Evolutionary conservation across 2,797 vertebrate genomes (phyloP).

Genomic region (Arnoldichthys spilopterus): DNA sequence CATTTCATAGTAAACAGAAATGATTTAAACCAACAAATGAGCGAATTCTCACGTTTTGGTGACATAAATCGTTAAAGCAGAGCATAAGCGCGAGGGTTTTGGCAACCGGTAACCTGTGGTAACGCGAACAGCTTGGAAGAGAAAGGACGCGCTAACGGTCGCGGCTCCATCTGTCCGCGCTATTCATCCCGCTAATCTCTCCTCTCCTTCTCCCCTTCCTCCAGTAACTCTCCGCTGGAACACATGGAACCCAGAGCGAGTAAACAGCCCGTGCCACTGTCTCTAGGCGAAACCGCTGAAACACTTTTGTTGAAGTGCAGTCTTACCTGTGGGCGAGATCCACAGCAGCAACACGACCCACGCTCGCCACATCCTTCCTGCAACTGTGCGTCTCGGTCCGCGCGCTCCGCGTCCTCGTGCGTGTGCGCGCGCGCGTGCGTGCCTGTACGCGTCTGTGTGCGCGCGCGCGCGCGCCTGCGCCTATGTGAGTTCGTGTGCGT

Average conservation of each 20-base stretch:
- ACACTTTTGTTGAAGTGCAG: neutral
- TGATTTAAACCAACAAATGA: too few relatives aligned
- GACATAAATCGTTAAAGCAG: too few relatives aligned
- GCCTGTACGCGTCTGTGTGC: slow-evolving; percentile 22
- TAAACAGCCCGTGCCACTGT: neutral
- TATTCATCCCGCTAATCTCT: slow-evolving; percentile 8
- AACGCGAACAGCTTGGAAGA: slow-evolving; percentile 5
- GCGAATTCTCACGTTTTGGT: too few relatives aligned
- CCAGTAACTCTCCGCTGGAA: too few relatives aligned
- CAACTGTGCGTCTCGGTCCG: slow-evolving; percentile 38
- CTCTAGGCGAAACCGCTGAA: too few relatives aligned
- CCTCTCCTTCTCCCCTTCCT: neutral
- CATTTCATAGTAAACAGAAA: too few relatives aligned
- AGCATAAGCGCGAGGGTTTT: neutral
- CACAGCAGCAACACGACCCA: slow-evolving; percentile 67
- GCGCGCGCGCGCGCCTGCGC: neutral
- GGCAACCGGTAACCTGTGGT: neutral
- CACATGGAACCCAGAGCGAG: neutral
- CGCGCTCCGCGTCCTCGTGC: slow-evolving; percentile 7
- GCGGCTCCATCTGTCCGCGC: slow-evolving; percentile 29
- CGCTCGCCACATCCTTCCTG: slow-evolving; percentile 67
- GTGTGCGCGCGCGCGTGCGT: neutral
- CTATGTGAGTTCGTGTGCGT: slow-evolving; percentile 23
- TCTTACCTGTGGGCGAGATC: slow-evolving; percentile 69
- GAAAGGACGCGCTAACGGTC: slow-evolving; percentile 23